Base-by-base conservation (phyloP, 2,888 invertebrate species). In the Encarsia formosa region DNA sequence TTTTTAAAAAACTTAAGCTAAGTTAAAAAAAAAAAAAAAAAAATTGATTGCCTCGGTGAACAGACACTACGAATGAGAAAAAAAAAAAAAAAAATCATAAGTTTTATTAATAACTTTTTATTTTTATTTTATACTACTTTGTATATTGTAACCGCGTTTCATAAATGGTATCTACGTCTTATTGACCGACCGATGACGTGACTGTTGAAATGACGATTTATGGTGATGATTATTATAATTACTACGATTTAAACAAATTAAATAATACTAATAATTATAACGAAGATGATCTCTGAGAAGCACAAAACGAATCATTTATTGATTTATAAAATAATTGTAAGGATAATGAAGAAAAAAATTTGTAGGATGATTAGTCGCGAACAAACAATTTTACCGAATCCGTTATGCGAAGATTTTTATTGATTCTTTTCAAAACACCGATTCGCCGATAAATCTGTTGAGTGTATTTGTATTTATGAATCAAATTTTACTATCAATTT, bases 41-140 rank as follows among this genome's bases (percentile, higher is more conserved):
- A n/a, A n/a, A n/a, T n/a, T 40, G 11, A 40, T 42, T n/a, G 35
- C 49, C 45, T 52, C 44, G 46, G 19, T 47, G 38, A 52, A 49
- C 19, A 41, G 50, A 44, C 26, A 51, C 23, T 55, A 42, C 32
- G 22, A 35, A 63, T 65, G 67, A 59, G 63, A 69, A 67, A 58
- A 63, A 70, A 67, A 68, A n/a, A n/a, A n/a, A n/a, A n/a, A n/a
- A n/a, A n/a, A n/a, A n/a, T n/a, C n/a, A n/a, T n/a, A n/a, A n/a
- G n/a, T n/a, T 66, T 68, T 70, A 65, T 70, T 66, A 67, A 69
- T 66, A 67, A 58, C 59, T 63, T 65, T 68, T 66, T 32, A n/a
- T n/a, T 66, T 70, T 70, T 67, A 69, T 70, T 72, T 72, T 73
- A 66, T 73, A 72, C 70, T 70, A 73, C 67, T 72, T 71, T 72